Conservation (phyloP, 2,797 vertebrate genomes). For the Botia almorhae region DNA sequence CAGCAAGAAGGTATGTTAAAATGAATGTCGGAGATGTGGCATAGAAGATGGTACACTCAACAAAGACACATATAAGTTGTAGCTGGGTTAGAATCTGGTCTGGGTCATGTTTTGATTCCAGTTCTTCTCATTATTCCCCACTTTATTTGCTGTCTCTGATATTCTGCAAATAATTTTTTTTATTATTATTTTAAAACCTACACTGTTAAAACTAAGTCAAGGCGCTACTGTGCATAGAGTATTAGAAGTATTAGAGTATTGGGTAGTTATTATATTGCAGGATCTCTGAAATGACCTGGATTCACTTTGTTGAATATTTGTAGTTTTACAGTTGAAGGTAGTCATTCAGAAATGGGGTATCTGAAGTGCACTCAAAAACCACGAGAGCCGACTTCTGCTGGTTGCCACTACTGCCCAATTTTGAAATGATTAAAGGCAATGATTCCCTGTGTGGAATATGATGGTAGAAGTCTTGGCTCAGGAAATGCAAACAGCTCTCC, state of each 20-base stretch:
- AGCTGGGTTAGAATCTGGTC: background rate
- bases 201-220: background rate
- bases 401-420: constrained; percentile 26
- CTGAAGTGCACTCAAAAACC: constrained; percentile 11
- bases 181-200: background rate
- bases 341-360: background rate
- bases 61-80: background rate
- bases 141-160: background rate
- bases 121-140: background rate
- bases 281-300: background rate
- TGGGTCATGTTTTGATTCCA: background rate
- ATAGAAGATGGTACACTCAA: background rate
- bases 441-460: constrained; percentile 27
- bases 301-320: background rate
- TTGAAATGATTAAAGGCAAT: constrained; percentile 46
- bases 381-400: constrained; percentile 19
- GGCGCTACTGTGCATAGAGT: background rate
- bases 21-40: constrained; percentile 10
- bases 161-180: background rate
- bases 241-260: background rate
- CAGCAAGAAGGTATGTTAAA: constrained; percentile 41
- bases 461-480: constrained; percentile 14
- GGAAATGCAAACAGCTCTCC: constrained; percentile 30
- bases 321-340: constrained; percentile 1
- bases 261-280: background rate